Conservation (phyloP, 2,888 invertebrate genomes). For the Drosophila sordidula region DNA sequence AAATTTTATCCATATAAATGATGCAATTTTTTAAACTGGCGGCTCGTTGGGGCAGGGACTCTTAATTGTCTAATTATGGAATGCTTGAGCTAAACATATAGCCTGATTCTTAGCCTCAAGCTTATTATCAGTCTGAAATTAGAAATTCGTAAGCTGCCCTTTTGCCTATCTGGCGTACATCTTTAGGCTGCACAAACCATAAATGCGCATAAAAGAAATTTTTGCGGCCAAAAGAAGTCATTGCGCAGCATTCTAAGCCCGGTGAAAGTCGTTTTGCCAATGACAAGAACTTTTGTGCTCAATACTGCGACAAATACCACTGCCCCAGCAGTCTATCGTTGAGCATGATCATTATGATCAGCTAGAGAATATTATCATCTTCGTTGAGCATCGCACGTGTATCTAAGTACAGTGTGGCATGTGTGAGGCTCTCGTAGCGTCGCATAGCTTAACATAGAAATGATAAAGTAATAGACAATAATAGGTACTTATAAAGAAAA, state of each 20-base stretch:
- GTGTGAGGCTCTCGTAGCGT: constrained; percentile 32
- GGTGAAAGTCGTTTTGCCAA: constrained; percentile 78
- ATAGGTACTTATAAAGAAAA: constrained; percentile 57
- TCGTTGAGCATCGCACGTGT: constrained; percentile 56
- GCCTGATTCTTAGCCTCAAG: constrained; percentile 19
- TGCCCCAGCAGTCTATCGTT: constrained; percentile 27
- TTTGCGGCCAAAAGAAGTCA: constrained; percentile 61
- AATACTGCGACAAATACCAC: constrained; percentile 59
- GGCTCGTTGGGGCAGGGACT: constrained; percentile 26
- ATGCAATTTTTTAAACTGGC: constrained; percentile 62
- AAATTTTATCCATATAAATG: constrained; percentile 71
- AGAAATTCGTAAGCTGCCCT: constrained; percentile 51
- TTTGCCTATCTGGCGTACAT: constrained; percentile 35
- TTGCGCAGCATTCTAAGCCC: constrained; percentile 62
- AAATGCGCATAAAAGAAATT: constrained; percentile 56
- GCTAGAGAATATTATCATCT: constrained; percentile 3
- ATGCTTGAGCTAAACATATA: constrained; percentile 33
- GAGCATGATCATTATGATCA: constrained; percentile 32
- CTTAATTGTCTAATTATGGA: constrained; percentile 59
- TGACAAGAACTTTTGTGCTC: constrained; percentile 73
- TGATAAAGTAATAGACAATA: constrained; percentile 68
- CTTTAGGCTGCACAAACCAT: constrained; percentile 39
- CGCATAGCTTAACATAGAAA: constrained; percentile 69
- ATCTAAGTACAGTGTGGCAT: constrained; percentile 70
- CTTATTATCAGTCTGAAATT: constrained; percentile 21